These are phyloP conservation scores for Balanococcus diminutus DNA, from an alignment of 2,888 invertebrate species.

Conservation along the genomic window DNA sequence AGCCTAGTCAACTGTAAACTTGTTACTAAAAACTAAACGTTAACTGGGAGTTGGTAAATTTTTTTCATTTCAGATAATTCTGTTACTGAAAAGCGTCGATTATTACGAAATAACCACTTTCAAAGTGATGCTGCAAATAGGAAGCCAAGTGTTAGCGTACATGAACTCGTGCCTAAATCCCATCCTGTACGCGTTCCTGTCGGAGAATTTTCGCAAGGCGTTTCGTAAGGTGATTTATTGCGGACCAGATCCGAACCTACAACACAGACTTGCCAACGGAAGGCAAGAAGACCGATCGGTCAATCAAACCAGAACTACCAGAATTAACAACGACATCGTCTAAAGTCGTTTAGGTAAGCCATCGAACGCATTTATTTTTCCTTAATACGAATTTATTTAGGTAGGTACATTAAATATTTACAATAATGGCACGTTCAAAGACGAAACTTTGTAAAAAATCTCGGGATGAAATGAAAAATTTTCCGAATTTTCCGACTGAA, in stretches of 20 bases:
- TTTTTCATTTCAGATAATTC: slow-evolving; percentile 70
- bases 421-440: too few species aligned
- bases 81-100: slow-evolving; percentile 77
- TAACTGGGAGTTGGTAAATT: background rate
- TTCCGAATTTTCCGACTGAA: too few species aligned
- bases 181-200: slow-evolving; percentile 90
- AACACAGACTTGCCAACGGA: slow-evolving; percentile 56
- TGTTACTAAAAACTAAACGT: too few species aligned
- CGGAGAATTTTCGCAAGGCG: slow-evolving; percentile 91
- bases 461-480: too few species aligned
- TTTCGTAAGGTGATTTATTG: slow-evolving; percentile 75
- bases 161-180: slow-evolving; percentile 95
- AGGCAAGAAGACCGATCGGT: slow-evolving; percentile 55
- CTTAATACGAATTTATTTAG: too few species aligned
- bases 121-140: slow-evolving; percentile 76
- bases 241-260: slow-evolving; percentile 57
- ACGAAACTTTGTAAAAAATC: too few species aligned
- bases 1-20: too few species aligned
- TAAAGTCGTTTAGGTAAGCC: slow-evolving; percentile 40
- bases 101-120: slow-evolving; percentile 72
- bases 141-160: slow-evolving; percentile 83
- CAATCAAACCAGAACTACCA: slow-evolving; percentile 56
- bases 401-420: too few species aligned
- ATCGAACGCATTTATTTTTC: too few species aligned
- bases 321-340: slow-evolving; percentile 56